Base-by-base conservation (phyloP, 2,888 invertebrate species). In the Pseudoips prasinana region DNA sequence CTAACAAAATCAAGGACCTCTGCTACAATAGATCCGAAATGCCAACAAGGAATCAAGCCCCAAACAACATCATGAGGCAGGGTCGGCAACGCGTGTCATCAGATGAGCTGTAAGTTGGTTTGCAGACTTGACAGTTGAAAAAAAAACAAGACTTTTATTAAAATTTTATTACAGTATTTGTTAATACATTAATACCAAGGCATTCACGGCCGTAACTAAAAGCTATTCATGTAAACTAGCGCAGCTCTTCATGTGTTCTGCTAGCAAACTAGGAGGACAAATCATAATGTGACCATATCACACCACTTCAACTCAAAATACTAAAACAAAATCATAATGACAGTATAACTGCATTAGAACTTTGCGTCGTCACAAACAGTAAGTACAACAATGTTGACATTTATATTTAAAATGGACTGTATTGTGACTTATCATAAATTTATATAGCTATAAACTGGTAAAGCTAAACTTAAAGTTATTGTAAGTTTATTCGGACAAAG, bases 101-200 rank as follows among this genome's bases (percentile, higher is more conserved):
- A n/a, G n/a, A n/a, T n/a, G n/a, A n/a, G n/a, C n/a, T n/a, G n/a
- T n/a, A n/a, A n/a, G n/a, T n/a, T n/a, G n/a, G n/a, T n/a, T n/a
- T n/a, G n/a, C n/a, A n/a, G n/a, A n/a, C n/a, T n/a, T n/a, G n/a
- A n/a, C n/a, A n/a, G n/a, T n/a, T n/a, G n/a, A n/a, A n/a, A n/a
- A 45, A 57, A 36, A 38, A 9, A 0, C 4, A 17, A 29, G 40
- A n/a, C 28, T 29, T 23, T n/a, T 37, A 49, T 57, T 65, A 51
- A 39, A 51, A 53, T 60, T 60, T 69, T 70, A 65, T 75, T 73
- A 64, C 69, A 66, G 69, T 67, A 65, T 46, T 65, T 70, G 70
- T 75, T 80, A 78, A 77, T 82, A 84, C 76, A 76, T 74, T 64
- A 59, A 48, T 51, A 62, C 59, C 44, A 69, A 74, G 80, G 76